Evolutionary conservation across 2,113 vertebrate species (phyloP).

Genomic region (Leucopsar rothschildi): DNA sequence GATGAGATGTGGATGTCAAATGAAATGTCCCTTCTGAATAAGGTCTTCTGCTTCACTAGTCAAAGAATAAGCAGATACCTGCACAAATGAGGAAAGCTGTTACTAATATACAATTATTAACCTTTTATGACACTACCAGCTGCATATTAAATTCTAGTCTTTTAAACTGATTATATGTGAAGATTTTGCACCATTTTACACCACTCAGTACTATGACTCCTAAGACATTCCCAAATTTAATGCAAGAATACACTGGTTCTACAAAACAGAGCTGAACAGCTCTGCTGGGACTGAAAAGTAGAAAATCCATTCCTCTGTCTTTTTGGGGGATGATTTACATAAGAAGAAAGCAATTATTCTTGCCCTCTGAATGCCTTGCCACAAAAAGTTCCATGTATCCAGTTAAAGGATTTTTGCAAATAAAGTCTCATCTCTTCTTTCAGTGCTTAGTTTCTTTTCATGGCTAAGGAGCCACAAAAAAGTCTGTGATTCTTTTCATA

Average conservation of each 20-base stretch:
- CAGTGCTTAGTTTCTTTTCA: conserved; percentile 12
- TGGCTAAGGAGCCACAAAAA: neutral
- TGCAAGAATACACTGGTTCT: neutral
- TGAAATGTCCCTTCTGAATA: conserved; percentile 28
- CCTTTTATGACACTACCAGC: neutral
- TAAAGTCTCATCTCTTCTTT: neutral
- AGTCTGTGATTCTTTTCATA: neutral
- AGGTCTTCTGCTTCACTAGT: conserved; percentile 21
- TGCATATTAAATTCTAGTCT: neutral
- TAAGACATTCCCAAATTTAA: neutral
- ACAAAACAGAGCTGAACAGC: neutral
- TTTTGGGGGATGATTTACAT: neutral
- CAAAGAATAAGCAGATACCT: conserved; percentile 44
- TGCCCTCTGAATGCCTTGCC: neutral
- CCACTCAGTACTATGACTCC: neutral
- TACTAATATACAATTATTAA: conserved; percentile 36
- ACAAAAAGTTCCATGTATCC: neutral
- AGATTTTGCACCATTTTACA: neutral
- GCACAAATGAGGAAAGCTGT: neutral
- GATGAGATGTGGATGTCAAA: conserved; percentile 32
- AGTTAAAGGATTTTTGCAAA: conserved; percentile 12
- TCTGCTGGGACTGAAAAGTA: neutral
- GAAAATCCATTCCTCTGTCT: neutral
- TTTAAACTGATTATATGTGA: neutral
- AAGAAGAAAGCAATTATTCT: conserved; percentile 27